phyloP scores from a whole-genome alignment of 2,113 vertebrate species.

The Camelus bactrianus region DNA sequence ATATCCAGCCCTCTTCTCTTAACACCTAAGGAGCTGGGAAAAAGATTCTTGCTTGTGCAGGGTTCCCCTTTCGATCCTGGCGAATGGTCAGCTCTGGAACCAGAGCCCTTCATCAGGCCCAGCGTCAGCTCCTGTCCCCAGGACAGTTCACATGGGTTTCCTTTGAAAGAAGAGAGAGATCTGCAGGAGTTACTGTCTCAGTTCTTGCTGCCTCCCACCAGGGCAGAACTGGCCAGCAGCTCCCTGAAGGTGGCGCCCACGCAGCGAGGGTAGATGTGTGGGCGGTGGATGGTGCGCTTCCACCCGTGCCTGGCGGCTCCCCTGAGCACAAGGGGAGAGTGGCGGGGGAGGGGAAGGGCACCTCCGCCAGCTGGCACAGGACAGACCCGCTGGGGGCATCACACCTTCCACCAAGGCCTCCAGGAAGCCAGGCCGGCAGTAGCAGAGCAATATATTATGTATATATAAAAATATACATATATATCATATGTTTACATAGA shows the following conservation, averaged over 20 bases:
- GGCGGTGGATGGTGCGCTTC: constrained; percentile 91
- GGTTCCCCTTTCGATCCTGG: not conserved
- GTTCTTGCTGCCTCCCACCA: constrained; percentile 86
- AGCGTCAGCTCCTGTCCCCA: not conserved
- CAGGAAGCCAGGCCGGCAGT: not conserved
- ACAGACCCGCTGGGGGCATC: not conserved
- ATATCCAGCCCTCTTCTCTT: not conserved
- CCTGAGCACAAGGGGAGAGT: constrained; percentile 89
- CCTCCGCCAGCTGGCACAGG: constrained; percentile 83
- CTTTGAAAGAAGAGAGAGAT: constrained; percentile 90
- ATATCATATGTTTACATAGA: not conserved
- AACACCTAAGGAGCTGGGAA: not conserved
- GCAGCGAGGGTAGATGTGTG: constrained; percentile 86
- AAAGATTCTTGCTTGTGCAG: not conserved
- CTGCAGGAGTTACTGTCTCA: constrained; percentile 89
- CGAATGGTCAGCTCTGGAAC: not conserved
- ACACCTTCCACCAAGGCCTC: not conserved
- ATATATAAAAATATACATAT: not conserved
- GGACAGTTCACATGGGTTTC: constrained; percentile 76
- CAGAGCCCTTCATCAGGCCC: not conserved
- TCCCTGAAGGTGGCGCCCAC: constrained; percentile 93
- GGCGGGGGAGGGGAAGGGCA: constrained; percentile 87
- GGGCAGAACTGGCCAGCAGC: constrained; percentile 90
- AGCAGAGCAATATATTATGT: constrained; percentile 43
- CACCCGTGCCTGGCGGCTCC: constrained; percentile 89